These are phyloP conservation scores for Myanophis thanlyinensis DNA, from an alignment of 2,113 vertebrate genomes.

Conservation along the genomic window DNA sequence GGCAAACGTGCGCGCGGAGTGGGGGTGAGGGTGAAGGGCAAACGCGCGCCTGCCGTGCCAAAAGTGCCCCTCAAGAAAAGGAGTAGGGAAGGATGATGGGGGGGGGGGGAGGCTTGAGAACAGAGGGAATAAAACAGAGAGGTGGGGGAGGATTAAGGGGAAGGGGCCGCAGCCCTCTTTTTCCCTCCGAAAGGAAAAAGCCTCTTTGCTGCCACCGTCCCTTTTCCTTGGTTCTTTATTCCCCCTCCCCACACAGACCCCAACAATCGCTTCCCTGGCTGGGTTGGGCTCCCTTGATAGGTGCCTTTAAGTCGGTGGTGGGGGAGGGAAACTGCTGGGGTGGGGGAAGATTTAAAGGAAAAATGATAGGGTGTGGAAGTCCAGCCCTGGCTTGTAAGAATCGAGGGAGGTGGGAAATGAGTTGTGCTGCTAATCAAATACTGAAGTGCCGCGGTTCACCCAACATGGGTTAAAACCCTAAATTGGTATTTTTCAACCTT, in stretches of 20 bases:
- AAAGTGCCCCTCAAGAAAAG: background rate
- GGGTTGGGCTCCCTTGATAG: background rate
- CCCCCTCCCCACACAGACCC: accelerated
- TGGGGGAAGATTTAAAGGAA: background rate
- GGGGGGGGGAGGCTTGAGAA: too few species aligned
- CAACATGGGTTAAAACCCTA: background rate
- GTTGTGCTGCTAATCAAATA: background rate
- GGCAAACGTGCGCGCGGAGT: too few species aligned
- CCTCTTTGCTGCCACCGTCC: background rate
- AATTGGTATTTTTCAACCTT: background rate
- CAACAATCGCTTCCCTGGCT: background rate
- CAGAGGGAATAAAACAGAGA: too few species aligned
- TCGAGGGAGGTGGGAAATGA: background rate
- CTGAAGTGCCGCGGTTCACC: background rate
- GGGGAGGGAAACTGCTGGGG: background rate
- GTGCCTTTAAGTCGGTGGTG: too few species aligned
- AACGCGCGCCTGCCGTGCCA: too few species aligned
- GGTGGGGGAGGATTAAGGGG: background rate
- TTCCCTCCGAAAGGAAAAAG: background rate
- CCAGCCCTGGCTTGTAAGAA: background rate
- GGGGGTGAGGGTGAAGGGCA: too few species aligned
- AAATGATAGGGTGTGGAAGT: background rate
- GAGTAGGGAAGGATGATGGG: background rate
- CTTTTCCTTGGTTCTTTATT: background rate
- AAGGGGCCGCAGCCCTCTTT: background rate